Evolutionary conservation across 2,113 vertebrate species (phyloP).

Genomic region (Xiphorhynchus elegans): DNA sequence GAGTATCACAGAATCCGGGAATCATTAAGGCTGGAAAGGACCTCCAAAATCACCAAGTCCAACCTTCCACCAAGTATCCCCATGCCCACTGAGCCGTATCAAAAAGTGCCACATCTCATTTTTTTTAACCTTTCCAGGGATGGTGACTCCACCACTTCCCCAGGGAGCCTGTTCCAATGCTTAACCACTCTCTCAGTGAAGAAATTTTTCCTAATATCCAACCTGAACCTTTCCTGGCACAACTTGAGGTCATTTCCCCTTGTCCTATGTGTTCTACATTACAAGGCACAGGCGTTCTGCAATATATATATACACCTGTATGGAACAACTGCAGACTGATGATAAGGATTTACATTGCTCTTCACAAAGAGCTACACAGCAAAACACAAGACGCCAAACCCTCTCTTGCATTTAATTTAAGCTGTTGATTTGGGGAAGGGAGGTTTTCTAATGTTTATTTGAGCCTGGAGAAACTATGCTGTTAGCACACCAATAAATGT

Average conservation of each 20-base stretch:
- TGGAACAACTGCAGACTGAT: not conserved
- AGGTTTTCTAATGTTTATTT: not conserved
- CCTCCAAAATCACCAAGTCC: not conserved
- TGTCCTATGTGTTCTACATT: conserved; percentile 49
- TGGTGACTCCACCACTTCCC: not conserved
- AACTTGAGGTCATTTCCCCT: not conserved
- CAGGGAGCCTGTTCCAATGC: not conserved
- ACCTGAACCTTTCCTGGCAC: not conserved
- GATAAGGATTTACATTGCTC: not conserved
- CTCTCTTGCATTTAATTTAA: not conserved
- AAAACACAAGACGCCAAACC: not conserved
- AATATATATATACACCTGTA: not conserved
- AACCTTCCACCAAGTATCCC: not conserved
- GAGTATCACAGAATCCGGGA: not conserved
- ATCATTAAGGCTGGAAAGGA: not conserved
- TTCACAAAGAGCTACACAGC: not conserved
- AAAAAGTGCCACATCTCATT: rapidly evolving
- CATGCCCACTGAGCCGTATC: not conserved
- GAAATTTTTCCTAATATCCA: not conserved
- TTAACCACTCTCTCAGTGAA: not conserved
- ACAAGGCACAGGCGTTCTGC: conserved; percentile 69
- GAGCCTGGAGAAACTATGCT: not conserved
- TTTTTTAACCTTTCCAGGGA: not conserved
- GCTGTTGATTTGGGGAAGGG: not conserved
- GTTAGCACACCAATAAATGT: not conserved